Base-by-base conservation (phyloP, 2,797 vertebrate species). In the Naso thynnoides region DNA sequence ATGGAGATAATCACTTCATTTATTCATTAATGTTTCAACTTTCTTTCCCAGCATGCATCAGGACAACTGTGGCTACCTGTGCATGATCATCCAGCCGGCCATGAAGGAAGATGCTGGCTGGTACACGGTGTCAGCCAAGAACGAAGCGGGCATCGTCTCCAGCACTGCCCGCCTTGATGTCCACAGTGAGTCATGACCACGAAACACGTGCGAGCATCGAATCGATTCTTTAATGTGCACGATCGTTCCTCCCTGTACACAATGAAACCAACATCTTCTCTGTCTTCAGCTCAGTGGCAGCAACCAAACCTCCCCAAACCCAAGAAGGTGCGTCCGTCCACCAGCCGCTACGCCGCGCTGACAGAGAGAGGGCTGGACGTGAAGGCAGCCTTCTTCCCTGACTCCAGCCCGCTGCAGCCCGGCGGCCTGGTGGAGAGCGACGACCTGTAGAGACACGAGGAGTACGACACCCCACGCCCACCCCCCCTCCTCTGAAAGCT, bases 101-200 rank as follows among this genome's bases (percentile, higher is more conserved):
- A 92, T 95, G 63, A 99, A 99, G 79, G 98, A 99, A 62, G 98
- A 99, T 1, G 97, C 97, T 0, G 97, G 98, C 33, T 99, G 98
- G 98, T 99, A 98, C 72, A 99, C 98, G 0, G 97, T 99, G 59
- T 99, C 98, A 0, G 98, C 98, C 81, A 99, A 99, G 94, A 99
- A 99, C 0, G 98, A 99, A 16, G 98, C 98, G 0, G 98, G 98
- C 69, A 99, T 99, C 38, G 95, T 98, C 33, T 99, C 98, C 64
- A 99, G 96, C 86, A 99, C 98, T 0, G 98, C 98, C 50, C 96
- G 98, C 45, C 92, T 99, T 58, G 98, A 99, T 23, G 92, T 99
- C 70, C 93, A 98, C 67, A 89, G 98, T 99, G 89, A 95, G 96
- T 95, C 18, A 14, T 21, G 9, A 16, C 33, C n/a, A 7, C 5